phyloP scores from a whole-genome alignment of 1,140 invertebrate genomes.

The Acyrthosiphon pisum region DNA sequence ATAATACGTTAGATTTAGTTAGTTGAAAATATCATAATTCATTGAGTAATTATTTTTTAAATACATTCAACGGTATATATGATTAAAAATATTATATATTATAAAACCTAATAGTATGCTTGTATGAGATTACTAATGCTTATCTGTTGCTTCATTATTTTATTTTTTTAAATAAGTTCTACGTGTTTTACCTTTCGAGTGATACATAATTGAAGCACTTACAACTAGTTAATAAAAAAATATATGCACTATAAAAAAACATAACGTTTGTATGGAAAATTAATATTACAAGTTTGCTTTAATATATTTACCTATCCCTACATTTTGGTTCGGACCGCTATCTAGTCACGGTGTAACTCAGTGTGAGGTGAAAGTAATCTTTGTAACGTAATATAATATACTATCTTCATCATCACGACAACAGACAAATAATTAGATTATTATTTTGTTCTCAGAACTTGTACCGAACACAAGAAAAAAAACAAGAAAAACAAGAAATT shows the following conservation, averaged over 20 bases:
- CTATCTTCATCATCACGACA: background rate
- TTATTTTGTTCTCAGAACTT: background rate
- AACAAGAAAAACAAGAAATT: background rate
- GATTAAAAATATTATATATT: background rate
- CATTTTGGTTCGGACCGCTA: background rate
- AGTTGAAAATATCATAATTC: no score
- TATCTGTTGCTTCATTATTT: background rate
- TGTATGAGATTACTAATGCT: background rate
- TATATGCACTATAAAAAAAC: background rate
- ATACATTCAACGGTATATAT: no score
- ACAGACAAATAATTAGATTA: background rate
- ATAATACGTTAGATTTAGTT: background rate
- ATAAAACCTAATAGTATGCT: background rate
- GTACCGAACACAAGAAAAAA: no score
- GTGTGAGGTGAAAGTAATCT: background rate
- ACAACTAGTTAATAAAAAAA: background rate
- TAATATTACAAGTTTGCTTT: background rate
- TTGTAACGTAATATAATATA: background rate
- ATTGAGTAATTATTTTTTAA: no score
- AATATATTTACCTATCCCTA: background rate
- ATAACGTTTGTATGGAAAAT: background rate
- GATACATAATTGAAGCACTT: background rate
- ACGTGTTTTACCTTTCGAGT: background rate
- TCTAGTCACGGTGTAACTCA: background rate
- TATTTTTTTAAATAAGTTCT: background rate